Evolutionary conservation across 2,888 invertebrate genomes (phyloP).

Genomic region (Acutogordius australiensis): DNA sequence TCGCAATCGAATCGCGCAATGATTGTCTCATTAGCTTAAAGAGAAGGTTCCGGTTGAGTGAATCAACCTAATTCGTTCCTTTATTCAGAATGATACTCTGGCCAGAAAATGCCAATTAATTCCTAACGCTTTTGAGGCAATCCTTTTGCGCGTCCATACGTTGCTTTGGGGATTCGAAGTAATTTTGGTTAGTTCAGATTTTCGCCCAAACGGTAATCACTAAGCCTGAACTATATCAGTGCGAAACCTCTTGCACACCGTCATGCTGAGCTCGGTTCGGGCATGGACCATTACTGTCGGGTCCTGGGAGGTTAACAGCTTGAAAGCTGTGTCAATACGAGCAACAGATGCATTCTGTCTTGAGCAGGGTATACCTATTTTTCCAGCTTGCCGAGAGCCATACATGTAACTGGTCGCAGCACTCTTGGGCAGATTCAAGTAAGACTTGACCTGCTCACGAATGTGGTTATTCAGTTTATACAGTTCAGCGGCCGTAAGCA

Average conservation of each 20-base stretch:
- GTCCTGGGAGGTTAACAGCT: neutral
- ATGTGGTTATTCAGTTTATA: neutral
- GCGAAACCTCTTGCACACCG: neutral
- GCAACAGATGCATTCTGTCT: neutral
- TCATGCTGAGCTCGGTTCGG: neutral
- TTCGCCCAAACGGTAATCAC: neutral
- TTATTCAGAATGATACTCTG: neutral
- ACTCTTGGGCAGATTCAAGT: neutral
- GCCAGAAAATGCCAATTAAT: neutral
- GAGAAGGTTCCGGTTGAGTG: neutral
- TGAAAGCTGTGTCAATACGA: neutral
- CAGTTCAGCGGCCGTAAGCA: neutral
- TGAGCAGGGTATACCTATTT: neutral
- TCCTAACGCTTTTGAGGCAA: no score
- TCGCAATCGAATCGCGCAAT: neutral
- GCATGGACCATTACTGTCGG: neutral
- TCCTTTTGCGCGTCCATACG: neutral
- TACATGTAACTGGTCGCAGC: neutral
- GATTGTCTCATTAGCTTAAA: neutral
- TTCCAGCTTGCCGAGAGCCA: neutral
- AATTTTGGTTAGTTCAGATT: neutral
- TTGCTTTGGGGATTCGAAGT: no score
- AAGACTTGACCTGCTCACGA: neutral
- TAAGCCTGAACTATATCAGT: neutral
- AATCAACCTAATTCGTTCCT: no score